Conservation (phyloP, 2,888 invertebrate species). For the Xestia c-nigrum region DNA sequence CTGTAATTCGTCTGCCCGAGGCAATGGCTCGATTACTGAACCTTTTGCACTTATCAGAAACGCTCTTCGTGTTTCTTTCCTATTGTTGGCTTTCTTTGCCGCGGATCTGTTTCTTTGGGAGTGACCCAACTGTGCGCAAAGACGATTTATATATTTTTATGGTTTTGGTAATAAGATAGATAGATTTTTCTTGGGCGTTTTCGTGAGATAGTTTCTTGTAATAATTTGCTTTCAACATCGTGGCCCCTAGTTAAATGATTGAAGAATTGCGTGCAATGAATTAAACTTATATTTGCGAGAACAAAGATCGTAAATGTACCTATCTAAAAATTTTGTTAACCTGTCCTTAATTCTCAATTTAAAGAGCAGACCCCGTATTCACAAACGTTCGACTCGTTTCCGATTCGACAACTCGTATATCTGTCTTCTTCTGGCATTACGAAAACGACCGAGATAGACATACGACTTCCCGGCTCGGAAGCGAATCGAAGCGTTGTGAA, state of each 20-base stretch:
- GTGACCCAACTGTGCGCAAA: slow-evolving; percentile 18
- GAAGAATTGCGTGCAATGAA: slow-evolving; percentile 21
- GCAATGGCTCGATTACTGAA: slow-evolving; percentile 61
- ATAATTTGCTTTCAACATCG: slow-evolving; percentile 2
- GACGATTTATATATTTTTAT: slow-evolving; percentile 42
- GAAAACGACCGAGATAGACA: too few relatives aligned
- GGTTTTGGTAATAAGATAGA: background rate
- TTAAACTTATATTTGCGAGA: slow-evolving; percentile 3
- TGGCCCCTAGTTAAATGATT: slow-evolving; percentile 8
- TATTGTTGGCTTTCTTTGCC: slow-evolving; percentile 35
- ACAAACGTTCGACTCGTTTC: too few relatives aligned
- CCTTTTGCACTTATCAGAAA: slow-evolving; percentile 50
- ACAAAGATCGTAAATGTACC: background rate
- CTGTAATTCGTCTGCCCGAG: slow-evolving; percentile 63
- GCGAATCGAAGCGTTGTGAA: too few relatives aligned
- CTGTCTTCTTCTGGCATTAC: too few relatives aligned
- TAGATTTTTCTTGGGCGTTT: background rate
- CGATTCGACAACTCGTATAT: too few relatives aligned
- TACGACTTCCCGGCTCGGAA: too few relatives aligned
- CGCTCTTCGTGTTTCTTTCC: slow-evolving; percentile 33
- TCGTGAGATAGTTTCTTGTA: background rate
- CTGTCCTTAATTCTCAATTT: background rate
- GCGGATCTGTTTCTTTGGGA: slow-evolving; percentile 48
- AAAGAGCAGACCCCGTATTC: too few relatives aligned
- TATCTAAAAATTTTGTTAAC: background rate